Percentiles rank a stretch among this genome's conserved stretches.
These are phyloP conservation scores for Diadophis punctatus DNA, from an alignment of 2,113 vertebrate species.

Conservation along the genomic window DNA sequence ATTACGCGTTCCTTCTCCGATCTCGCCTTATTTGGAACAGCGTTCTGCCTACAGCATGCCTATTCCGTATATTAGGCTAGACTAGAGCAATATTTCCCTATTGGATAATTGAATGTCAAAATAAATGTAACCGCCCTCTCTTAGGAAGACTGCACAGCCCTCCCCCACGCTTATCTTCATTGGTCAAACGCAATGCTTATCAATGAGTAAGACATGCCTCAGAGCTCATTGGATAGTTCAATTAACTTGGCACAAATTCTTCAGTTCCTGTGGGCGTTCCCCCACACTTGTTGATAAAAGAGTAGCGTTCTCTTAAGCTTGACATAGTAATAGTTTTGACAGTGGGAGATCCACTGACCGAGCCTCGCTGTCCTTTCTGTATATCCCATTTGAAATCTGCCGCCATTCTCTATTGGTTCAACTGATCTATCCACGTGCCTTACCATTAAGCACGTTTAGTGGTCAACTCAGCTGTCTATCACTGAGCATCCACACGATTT, in stretches of 20 bases:
- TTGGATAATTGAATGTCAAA: neutral
- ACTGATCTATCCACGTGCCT: too few relatives aligned
- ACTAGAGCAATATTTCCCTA: neutral
- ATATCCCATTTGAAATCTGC: neutral
- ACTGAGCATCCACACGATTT: too few relatives aligned
- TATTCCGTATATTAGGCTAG: neutral
- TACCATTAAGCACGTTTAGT: too few relatives aligned
- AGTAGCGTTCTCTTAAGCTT: neutral
- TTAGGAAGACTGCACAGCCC: neutral
- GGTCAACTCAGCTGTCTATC: too few relatives aligned
- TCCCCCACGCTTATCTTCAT: neutral
- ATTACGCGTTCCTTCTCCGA: neutral
- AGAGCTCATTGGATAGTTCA: neutral
- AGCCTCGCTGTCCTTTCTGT: neutral
- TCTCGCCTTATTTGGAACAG: neutral
- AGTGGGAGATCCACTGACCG: neutral
- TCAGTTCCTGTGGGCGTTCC: neutral
- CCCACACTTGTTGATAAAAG: neutral
- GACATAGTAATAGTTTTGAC: neutral
- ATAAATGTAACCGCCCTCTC: too few relatives aligned
- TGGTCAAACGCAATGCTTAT: neutral
- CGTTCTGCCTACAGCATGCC: neutral
- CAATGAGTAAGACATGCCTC: neutral
- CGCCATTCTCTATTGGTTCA: neutral
- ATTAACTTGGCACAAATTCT: too few relatives aligned